Percentiles rank a stretch among this genome's conserved stretches.
phyloP scores from a whole-genome alignment of 2,888 invertebrate genomes.

The Atherix ibis region DNA sequence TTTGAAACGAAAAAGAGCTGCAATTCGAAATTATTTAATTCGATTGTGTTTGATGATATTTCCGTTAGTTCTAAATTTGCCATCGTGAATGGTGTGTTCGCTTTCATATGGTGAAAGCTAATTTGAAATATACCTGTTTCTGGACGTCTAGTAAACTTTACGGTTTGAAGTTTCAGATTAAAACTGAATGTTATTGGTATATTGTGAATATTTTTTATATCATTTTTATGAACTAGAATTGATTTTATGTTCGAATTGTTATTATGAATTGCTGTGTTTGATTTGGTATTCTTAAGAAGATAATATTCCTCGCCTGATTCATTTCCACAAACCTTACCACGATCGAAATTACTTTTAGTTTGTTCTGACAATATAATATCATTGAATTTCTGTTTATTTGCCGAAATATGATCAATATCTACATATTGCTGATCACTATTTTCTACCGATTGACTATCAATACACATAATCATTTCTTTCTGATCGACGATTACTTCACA shows the following conservation, averaged over 20 bases:
- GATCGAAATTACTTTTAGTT: neutral
- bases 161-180: constrained; percentile 11
- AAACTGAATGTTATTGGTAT: constrained; percentile 12
- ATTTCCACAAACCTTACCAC: neutral
- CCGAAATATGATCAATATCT: neutral
- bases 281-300: constrained; percentile 3
- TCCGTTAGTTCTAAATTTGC: constrained; percentile 11
- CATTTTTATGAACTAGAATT: constrained; percentile 6
- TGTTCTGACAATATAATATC: constrained; percentile 2
- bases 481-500: constrained; percentile 6
- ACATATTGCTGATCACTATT: constrained; percentile 7
- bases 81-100: constrained; percentile 12
- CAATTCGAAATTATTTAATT: constrained; percentile 12
- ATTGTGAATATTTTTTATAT: constrained; percentile 4
- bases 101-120: constrained; percentile 13
- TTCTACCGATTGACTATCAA: constrained; percentile 13
- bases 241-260: constrained; percentile 5
- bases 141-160: constrained; percentile 11
- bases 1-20: constrained; percentile 13
- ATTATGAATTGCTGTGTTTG: constrained; percentile 1
- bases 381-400: neutral
- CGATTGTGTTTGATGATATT: constrained; percentile 10
- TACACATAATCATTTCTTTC: neutral
- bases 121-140: constrained; percentile 15
- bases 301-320: neutral